Base-by-base conservation (phyloP, 2,888 invertebrate species). In the Junonia oenone region DNA sequence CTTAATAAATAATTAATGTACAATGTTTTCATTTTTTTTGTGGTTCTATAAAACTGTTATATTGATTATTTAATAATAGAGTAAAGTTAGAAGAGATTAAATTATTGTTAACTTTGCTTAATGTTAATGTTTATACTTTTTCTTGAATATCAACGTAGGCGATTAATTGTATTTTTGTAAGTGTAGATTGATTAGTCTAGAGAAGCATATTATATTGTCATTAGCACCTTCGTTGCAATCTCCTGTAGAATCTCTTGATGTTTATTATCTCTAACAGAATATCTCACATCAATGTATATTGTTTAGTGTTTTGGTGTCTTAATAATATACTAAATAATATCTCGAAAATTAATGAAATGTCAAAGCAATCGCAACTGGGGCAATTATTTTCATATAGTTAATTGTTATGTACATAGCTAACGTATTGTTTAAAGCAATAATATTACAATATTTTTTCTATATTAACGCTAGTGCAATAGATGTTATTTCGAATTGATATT, bases 91-190 rank as follows among this genome's bases (percentile, higher is more conserved):
- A 84, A 78, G 86, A 89, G 87, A 89, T 88, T 89, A 89, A 89
- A 88, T 88, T 88, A 89, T 89, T 89, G 88, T 89, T 90, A 87
- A 89, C 81, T 87, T 84, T 83, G 78, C 86, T 86, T 75, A 81
- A 86, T 83, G 80, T 87, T 87, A 84, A 83, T 83, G 78, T 78
- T 80, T 83, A 79, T 79, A 72, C 69, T 64, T 68, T 72, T 69
- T 63, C 64, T 65, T 62, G 59, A 64, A 58, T 64, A 63, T 62
- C 60, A 64, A 61, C 67, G 56, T 68, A 64, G 59, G 54, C 61
- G 59, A 62, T 59, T 66, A 63, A 64, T 73, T 26, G 43, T 43
- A 43, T 66, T 67, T 69, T 61, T 69, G 71, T 68, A 68, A 68
- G 59, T 55, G 52, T 78, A 71, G 68, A 65, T 68, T 63, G 51